Percentiles rank a stretch among this genome's conserved stretches.
Evolutionary conservation across 2,888 invertebrate genomes (phyloP).

Genomic region (Amblyteles armatorius): DNA sequence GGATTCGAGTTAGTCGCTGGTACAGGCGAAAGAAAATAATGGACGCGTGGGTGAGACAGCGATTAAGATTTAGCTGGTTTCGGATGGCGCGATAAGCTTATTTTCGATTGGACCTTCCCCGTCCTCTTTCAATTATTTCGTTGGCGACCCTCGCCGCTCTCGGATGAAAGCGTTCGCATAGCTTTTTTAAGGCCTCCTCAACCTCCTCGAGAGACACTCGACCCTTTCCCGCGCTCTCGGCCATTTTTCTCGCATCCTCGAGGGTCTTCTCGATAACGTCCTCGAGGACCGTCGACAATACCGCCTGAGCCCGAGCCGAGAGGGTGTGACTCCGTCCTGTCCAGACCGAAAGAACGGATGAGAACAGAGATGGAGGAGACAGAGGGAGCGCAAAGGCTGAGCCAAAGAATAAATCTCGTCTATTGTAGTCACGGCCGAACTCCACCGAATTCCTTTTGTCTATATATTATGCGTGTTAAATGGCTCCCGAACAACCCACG

Average conservation of each 20-base stretch:
- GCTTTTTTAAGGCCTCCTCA: conserved; percentile 79
- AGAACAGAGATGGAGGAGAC: conserved; percentile 29
- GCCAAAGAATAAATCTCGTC: conserved; percentile 50
- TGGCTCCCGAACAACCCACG: conserved; percentile 6
- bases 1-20: neutral
- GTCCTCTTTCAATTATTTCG: conserved; percentile 64
- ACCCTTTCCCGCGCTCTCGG: conserved; percentile 77
- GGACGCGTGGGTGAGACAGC: neutral
- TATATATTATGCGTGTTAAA: conserved; percentile 39
- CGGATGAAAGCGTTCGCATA: conserved; percentile 77
- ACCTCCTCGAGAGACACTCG: conserved; percentile 78
- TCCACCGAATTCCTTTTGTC: conserved; percentile 23
- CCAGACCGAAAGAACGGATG: conserved; percentile 43
- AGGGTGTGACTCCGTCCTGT: conserved; percentile 76
- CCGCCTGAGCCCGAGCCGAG: conserved; percentile 77
- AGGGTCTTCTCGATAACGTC: conserved; percentile 82
- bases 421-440: conserved; percentile 51
- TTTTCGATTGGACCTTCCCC: conserved; percentile 57
- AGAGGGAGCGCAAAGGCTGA: neutral
- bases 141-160: conserved; percentile 61
- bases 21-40: neutral
- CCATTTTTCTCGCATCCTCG: conserved; percentile 80
- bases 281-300: conserved; percentile 79
- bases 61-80: neutral
- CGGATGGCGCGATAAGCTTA: conserved; percentile 23